Base-by-base conservation (phyloP, 2,888 invertebrate genomes). In the Phrixothrix hirtus region DNA sequence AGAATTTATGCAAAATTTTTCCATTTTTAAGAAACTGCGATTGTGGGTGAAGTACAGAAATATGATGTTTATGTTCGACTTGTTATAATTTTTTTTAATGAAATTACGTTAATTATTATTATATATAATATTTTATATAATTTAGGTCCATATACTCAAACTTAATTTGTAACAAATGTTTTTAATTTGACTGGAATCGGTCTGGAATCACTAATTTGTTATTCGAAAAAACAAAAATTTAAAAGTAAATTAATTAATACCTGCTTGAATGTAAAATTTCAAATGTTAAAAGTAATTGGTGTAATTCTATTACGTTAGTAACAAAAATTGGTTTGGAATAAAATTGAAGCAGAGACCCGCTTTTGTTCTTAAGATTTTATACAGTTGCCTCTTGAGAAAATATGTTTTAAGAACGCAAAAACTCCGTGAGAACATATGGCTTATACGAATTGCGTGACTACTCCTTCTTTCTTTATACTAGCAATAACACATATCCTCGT, bases 371-470 rank as follows among this genome's bases (percentile, higher is more conserved):
- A 31, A 31, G 25, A 37, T 16, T 25, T 21, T 32, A 47, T 32
- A 42, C 35, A 48, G 48, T 47, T 42, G 48, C 34, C 42, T 48
- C 49, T 50, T 50, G 49, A 50, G 49, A 50, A 50, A 43, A 50
- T 31, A 21, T 42, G 34, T 37, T 42, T 35, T 30, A 30, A 47
- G 47, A 50, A 43, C 37, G 41, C 44, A 51, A 51, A 51, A 51
- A 51, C 51, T 13, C 45, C 51, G 51, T 51, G 51, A 51, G 51
- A 51, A 51, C 51, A 51, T 51, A 51, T 45, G 51, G 44, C 39
- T 38, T 51, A 51, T 48, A 39, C 35, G 45, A 44, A 45, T 32
- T 51, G 34, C 29, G 45, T 45, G 51, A 44, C 39, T 36, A 7
- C 12, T 39, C 11, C 21, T 6, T 51, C 51, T 25, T 39, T 34